Evolutionary conservation across 2,113 vertebrate genomes (phyloP).

Genomic region (Phalacrocorax pelagicus): DNA sequence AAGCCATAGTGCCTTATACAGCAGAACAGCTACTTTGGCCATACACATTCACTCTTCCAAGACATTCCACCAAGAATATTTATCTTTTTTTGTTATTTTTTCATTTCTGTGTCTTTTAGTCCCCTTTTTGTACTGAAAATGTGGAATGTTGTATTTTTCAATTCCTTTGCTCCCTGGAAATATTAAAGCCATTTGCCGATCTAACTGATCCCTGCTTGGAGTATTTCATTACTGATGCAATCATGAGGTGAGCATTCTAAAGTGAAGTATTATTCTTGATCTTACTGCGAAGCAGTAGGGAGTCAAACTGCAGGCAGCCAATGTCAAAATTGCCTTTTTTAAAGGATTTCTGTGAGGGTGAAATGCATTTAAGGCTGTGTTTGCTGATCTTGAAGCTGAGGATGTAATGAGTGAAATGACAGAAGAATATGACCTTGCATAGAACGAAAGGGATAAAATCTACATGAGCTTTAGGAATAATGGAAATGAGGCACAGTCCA

Average conservation of each 20-base stretch:
- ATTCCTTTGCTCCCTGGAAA: conserved; percentile 46
- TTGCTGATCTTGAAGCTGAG: conserved; percentile 40
- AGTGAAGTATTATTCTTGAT: conserved; percentile 54
- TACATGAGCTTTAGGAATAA: conserved; percentile 48
- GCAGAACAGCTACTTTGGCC: neutral
- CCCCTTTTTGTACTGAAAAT: conserved; percentile 32
- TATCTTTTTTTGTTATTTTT: neutral
- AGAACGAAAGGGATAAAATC: conserved; percentile 40
- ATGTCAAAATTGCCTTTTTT: conserved; percentile 46
- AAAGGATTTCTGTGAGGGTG: neutral
- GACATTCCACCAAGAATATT: neutral
- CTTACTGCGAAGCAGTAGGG: conserved; percentile 17
- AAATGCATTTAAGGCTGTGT: conserved; percentile 42
- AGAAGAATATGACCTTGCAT: conserved; percentile 38
- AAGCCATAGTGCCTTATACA: neutral
- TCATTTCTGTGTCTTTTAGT: neutral
- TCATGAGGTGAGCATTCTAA: conserved; percentile 59
- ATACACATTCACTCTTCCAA: neutral
- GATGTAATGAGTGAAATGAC: conserved; percentile 15
- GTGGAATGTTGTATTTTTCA: conserved; percentile 18
- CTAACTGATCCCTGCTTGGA: conserved; percentile 63
- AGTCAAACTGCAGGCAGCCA: conserved; percentile 51
- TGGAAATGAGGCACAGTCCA: conserved; percentile 18
- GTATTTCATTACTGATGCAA: conserved; percentile 66
- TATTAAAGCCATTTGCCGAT: conserved; percentile 56